Percentiles rank a stretch among this genome's conserved stretches.
These are phyloP conservation scores for Tragelaphus buxtoni DNA, from an alignment of 2,113 vertebrate species.

Conservation along the genomic window DNA sequence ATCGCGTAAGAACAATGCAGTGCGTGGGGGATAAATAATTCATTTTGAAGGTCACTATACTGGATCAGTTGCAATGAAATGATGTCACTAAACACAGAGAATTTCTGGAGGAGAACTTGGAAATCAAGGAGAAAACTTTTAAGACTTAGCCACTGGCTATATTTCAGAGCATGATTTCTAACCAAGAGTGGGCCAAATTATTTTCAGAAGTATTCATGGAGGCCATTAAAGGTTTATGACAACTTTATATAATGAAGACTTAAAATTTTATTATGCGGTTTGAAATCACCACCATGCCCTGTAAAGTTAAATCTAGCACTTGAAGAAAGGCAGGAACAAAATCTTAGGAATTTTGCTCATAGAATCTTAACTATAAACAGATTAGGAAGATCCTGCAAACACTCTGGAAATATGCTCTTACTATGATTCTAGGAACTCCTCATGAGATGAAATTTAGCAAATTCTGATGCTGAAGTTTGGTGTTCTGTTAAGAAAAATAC, in stretches of 20 bases:
- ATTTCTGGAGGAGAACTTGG: not conserved
- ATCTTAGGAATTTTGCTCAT: not conserved
- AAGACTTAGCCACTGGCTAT: not conserved
- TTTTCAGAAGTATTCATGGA: conserved; percentile 40
- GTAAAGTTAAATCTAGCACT: not conserved
- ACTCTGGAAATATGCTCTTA: not conserved
- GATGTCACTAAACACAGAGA: not conserved
- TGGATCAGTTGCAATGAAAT: not conserved
- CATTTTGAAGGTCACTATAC: not conserved
- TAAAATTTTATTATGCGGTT: not conserved
- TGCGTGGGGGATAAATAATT: not conserved
- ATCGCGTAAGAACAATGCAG: not conserved
- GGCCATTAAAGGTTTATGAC: conserved; percentile 42
- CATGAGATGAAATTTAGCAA: not conserved
- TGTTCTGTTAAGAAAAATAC: not conserved
- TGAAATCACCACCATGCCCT: conserved; percentile 24
- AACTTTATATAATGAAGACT: conserved; percentile 44
- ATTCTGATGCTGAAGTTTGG: not conserved
- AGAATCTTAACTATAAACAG: not conserved
- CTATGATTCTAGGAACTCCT: not conserved
- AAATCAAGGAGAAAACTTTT: conserved; percentile 27
- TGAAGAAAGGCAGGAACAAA: not conserved
- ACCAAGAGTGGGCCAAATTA: conserved; percentile 45
- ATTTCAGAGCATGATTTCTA: conserved; percentile 30
- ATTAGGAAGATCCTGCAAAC: not conserved